Evolutionary conservation across 92 coral and sea anemone species (phyloP).

Genomic region (Virgularia gustaviana): DNA sequence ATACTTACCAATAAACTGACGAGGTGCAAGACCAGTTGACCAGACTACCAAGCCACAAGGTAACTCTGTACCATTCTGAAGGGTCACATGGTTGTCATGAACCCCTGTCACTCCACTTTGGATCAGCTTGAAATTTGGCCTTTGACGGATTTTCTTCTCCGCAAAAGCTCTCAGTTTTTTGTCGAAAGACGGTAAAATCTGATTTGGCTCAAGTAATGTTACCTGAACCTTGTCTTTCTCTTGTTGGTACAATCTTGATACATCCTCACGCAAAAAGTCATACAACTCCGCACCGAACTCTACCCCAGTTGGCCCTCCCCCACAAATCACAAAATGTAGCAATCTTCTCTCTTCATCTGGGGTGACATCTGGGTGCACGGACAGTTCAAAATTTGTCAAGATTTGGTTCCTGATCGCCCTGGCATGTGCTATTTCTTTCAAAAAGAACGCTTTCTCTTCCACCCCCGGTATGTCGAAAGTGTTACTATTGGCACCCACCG

Average conservation of each 20-base stretch:
- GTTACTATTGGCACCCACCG: constrained; percentile 91
- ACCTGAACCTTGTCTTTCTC: constrained; percentile 80
- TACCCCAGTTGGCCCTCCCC: constrained; percentile 98
- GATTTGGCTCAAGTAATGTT: constrained; percentile 84
- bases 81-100: constrained; percentile 56
- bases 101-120: constrained; percentile 88
- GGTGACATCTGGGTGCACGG: constrained; percentile 84
- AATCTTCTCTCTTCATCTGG: constrained; percentile 69
- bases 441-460: constrained; percentile 76
- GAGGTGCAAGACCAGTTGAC: constrained; percentile 97
- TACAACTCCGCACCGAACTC: constrained; percentile 98
- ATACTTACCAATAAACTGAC: constrained; percentile 77
- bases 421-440: constrained; percentile 97
- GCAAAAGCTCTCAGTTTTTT: constrained; percentile 78
- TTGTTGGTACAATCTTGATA: constrained; percentile 75
- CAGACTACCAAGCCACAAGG: constrained; percentile 94
- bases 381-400: constrained; percentile 90
- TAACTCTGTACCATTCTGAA: constrained; percentile 71
- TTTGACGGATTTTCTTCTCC: constrained; percentile 83
- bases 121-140: constrained; percentile 72
- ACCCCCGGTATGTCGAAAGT: constrained; percentile 97
- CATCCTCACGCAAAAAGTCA: constrained; percentile 91
- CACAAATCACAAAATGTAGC: constrained; percentile 94
- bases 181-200: constrained; percentile 96
- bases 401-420: constrained; percentile 86